These are phyloP conservation scores for Stegostoma tigrinum DNA, from an alignment of 2,113 vertebrate genomes.

Conservation along the genomic window DNA sequence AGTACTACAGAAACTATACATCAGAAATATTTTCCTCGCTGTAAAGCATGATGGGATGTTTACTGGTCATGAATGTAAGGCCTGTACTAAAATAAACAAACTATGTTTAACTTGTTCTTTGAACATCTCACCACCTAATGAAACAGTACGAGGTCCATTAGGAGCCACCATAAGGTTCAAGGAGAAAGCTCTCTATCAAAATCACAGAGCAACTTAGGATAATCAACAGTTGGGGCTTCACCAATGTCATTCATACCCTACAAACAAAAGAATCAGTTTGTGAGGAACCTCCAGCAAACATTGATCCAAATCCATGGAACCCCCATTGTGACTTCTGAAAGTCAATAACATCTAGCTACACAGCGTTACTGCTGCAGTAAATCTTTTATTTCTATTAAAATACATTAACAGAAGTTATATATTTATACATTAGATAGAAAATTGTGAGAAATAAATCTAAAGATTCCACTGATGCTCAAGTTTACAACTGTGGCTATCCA, in stretches of 20 bases:
- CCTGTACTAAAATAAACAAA: neutral
- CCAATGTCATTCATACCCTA: neutral
- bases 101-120: neutral
- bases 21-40: neutral
- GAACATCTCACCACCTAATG: neutral
- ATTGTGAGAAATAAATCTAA: neutral
- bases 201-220: neutral
- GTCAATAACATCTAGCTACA: neutral
- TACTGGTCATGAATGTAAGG: neutral
- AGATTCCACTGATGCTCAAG: neutral
- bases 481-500: neutral
- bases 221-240: neutral
- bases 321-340: neutral
- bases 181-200: neutral
- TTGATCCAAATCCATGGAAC: neutral
- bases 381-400: neutral
- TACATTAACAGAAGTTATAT: neutral
- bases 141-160: neutral
- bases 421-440: neutral
- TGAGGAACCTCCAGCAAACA: neutral
- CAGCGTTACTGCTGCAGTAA: neutral
- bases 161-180: neutral
- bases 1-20: neutral
- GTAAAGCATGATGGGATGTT: neutral
- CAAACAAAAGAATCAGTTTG: neutral